Base-by-base conservation (phyloP, 1,140 invertebrate genomes). In the Ostrea edulis region DNA sequence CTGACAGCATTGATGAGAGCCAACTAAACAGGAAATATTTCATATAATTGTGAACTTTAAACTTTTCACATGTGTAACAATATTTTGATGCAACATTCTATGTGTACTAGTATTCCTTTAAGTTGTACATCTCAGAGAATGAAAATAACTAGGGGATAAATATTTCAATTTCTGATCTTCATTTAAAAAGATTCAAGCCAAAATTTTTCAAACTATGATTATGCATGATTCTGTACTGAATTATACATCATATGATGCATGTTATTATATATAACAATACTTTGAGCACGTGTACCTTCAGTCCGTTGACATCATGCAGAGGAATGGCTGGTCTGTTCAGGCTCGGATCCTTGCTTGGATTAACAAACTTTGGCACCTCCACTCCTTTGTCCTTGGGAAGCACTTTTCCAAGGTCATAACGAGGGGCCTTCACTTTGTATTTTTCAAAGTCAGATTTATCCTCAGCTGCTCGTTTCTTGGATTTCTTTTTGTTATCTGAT, bases 1-100 rank as follows among this genome's bases (percentile, higher is more conserved):
- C 94, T 94, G 0, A 95, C 92, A 82, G 92, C 91, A 91, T 94
- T 95, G 51, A 95, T 90, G 35, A 95, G 89, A 1, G 89, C 92
- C 84, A 90, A 89, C 94, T 94, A 89, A 20, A 53, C 17, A 35
- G 71, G 29, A 81, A 81, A 1, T 22, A n/a, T n/a, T n/a, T n/a
- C n/a, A n/a, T n/a, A 44, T 44, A 44, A 44, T 44, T 25, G 14
- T 22, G 35, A 81, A 8, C 25, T 81, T 25, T 17, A 81, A 81
- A 81, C 25, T 81, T n/a, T 44, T 5, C 35, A 44, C 5, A 44
- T 44, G 35, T 44, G 25, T 81, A 8, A 14, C 9, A 44, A 81
- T 44, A 81, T 44, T 81, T 25, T 81, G 14, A 17, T 22, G 35
- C 35, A 44, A 44, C 35, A 44, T 44, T 44, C 35, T 44, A 44